These are phyloP conservation scores for Linepithema humile DNA, from an alignment of 1,140 invertebrate species.

Conservation along the genomic window DNA sequence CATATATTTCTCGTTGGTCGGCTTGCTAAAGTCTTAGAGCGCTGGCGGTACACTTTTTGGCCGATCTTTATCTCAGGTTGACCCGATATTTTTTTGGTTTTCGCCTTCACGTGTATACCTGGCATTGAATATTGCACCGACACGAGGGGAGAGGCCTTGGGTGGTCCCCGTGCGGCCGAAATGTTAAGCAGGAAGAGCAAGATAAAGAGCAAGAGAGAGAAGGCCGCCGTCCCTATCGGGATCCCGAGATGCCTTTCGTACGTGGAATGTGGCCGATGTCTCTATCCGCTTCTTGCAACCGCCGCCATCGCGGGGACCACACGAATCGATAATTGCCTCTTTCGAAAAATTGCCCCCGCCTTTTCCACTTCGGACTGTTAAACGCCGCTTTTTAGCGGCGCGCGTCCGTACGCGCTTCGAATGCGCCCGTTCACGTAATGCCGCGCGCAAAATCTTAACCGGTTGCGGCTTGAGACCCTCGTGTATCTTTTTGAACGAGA, in stretches of 20 bases:
- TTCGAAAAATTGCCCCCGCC: constrained; percentile 81
- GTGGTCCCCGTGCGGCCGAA: constrained; percentile 78
- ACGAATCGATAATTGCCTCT: constrained; percentile 84
- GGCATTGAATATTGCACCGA: constrained; percentile 73
- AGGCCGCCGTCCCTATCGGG: constrained; percentile 61
- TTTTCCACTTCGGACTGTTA: constrained; percentile 78
- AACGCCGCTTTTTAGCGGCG: constrained; percentile 79
- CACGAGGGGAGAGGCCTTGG: constrained; percentile 69
- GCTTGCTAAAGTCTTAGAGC: constrained; percentile 3
- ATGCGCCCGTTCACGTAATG: constrained; percentile 74
- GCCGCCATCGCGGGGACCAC: constrained; percentile 77
- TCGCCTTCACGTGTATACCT: constrained; percentile 33
- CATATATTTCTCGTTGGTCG: background rate
- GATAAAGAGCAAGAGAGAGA: constrained; percentile 70
- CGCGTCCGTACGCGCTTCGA: constrained; percentile 72
- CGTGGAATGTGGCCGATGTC: constrained; percentile 83
- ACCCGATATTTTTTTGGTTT: constrained; percentile 45
- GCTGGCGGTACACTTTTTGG: background rate
- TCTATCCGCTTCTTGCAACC: constrained; percentile 82
- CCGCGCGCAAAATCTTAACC: constrained; percentile 71
- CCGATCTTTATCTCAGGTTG: constrained; percentile 6
- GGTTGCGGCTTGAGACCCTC: constrained; percentile 57
- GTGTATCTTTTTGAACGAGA: background rate
- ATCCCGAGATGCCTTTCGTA: constrained; percentile 79
- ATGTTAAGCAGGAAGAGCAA: constrained; percentile 75